Evolutionary conservation across 2,113 vertebrate species (phyloP), one percentile per base, ranked within the genome.

Genomic region (Hemichromis elongatus): DNA sequence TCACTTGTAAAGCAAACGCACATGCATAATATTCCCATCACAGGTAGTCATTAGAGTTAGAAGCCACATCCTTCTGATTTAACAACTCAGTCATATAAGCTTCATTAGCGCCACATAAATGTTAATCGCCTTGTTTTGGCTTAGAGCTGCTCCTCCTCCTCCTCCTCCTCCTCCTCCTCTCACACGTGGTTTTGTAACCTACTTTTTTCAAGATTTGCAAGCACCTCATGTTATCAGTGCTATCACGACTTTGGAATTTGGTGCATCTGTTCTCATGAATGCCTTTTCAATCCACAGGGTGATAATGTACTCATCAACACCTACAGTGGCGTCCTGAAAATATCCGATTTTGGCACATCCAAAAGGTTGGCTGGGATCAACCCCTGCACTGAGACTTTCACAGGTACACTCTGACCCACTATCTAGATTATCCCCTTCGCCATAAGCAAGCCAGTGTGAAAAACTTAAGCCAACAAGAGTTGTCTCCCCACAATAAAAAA

Each of bases 291-390:
- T 94, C 86, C 84, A 52, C 94, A 99, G 99, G 99, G 99, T 37
- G 99, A 99, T 90, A 99, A 99, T 0, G 99, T 99, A 56, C 96
- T 99, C 92, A 99, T 99, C 93, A 99, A 99, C 94, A 99, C 99
- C 2, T 99, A 99, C 90, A 99, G 99, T 37, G 99, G 99, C 18
- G 98, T 99, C 82, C 96, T 99, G 93, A 99, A 99, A 96, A 99
- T 99, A 91, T 99, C 99, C 0, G 99, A 99, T 93, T 99, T 99
- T 80, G 99, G 99, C 79, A 99, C 99, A 19, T 99, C 98, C 19
- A 99, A 99, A 95, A 97, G 98, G 79, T 94, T 99, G 82, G 98
- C 99, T 80, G 99, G 99, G 90, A 99, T 99, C 93, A 99, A 99
- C 92, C 98, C 98, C 26, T 99, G 97, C 93, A 99, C 99, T 16